phyloP scores from a whole-genome alignment of 2,888 invertebrate species.

The Melanotus villosus region DNA sequence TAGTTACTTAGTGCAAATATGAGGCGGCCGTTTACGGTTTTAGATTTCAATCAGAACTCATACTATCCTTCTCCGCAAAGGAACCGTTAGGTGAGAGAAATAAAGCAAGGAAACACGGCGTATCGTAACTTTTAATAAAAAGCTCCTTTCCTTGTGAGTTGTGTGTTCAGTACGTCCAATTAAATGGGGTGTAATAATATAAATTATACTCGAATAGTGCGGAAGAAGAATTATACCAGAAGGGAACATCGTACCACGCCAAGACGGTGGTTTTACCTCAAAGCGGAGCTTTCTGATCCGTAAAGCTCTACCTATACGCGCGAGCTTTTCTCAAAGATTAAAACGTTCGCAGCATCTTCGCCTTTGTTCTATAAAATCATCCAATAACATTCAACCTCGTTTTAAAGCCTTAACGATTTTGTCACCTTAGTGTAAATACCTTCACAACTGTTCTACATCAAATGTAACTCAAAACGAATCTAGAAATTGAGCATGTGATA shows the following conservation, averaged over 20 bases:
- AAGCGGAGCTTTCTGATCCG: conserved; percentile 24
- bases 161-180: conserved; percentile 21
- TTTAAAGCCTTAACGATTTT: conserved; percentile 23
- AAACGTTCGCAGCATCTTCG: conserved; percentile 27
- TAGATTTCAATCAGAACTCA: conserved; percentile 3
- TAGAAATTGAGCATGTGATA: too few relatives aligned
- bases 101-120: not conserved
- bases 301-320: conserved; percentile 27
- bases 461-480: too few relatives aligned
- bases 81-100: not conserved
- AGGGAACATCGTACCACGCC: conserved; percentile 20
- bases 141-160: conserved; percentile 2
- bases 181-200: conserved; percentile 34
- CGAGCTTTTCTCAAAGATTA: conserved; percentile 31
- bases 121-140: not conserved
- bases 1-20: conserved; percentile 5
- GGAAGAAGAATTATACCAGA: conserved; percentile 23
- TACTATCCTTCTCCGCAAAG: not conserved
- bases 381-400: conserved; percentile 27
- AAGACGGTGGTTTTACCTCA: conserved; percentile 27
- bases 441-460: too few relatives aligned
- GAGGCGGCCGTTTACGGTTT: not conserved
- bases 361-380: conserved; percentile 29
- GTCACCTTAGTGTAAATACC: conserved; percentile 25
- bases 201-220: conserved; percentile 30